Percentiles rank a stretch among this genome's conserved stretches.
phyloP scores from a whole-genome alignment of 1,140 invertebrate genomes.

The Ceratosolen fusciceps region DNA sequence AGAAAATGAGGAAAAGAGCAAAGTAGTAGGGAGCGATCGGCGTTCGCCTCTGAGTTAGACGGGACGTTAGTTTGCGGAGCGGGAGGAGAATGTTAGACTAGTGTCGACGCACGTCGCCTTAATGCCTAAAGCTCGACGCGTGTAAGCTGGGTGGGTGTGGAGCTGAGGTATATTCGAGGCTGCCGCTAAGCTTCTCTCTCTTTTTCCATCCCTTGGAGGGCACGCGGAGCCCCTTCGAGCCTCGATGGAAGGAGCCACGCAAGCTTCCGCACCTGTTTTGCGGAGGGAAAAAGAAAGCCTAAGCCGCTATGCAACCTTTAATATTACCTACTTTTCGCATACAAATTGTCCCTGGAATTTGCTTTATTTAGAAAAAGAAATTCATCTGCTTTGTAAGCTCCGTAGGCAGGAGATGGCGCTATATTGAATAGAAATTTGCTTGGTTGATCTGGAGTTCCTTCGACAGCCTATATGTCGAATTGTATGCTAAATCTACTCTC shows the following conservation, averaged over 20 bases:
- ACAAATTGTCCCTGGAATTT: background rate
- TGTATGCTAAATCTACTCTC: background rate
- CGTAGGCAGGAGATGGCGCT: too few relatives aligned
- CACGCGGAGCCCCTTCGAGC: too few relatives aligned
- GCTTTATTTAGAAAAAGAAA: background rate
- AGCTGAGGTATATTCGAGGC: constrained; percentile 61
- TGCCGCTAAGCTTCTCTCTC: constrained; percentile 62
- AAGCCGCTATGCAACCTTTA: background rate
- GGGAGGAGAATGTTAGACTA: background rate
- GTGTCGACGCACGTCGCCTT: constrained; percentile 53
- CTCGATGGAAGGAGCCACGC: background rate
- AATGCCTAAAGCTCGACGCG: constrained; percentile 61
- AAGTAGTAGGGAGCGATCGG: background rate
- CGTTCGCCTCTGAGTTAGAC: too few relatives aligned
- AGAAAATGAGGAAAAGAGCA: too few relatives aligned
- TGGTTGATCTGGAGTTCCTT: too few relatives aligned
- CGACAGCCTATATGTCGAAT: too few relatives aligned
- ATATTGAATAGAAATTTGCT: too few relatives aligned
- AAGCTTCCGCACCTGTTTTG: constrained; percentile 35
- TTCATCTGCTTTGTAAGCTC: too few relatives aligned
- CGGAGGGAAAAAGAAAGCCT: background rate
- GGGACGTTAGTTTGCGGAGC: background rate
- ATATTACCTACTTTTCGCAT: too few relatives aligned
- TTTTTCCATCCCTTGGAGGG: constrained; percentile 55
- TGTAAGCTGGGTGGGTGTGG: constrained; percentile 48